Conservation (phyloP, 2,888 invertebrate species). For the Noctua comes region DNA sequence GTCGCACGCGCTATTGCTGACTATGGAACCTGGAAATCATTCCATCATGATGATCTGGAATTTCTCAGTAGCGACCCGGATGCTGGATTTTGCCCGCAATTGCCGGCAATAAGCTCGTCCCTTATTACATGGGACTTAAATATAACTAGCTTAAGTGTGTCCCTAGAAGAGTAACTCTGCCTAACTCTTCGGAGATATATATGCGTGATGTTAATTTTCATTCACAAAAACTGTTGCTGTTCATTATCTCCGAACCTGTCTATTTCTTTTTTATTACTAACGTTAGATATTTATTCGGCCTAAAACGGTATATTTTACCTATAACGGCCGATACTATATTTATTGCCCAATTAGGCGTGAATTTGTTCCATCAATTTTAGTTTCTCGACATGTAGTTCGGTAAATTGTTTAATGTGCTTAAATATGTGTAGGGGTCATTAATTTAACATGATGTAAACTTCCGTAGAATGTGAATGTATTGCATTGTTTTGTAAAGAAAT, state of each 20-base stretch:
- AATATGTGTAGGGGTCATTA: constrained; percentile 29
- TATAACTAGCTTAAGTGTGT: not conserved
- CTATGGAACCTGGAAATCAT: not conserved
- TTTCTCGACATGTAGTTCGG: constrained; percentile 33
- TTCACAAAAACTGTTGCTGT: constrained; percentile 6
- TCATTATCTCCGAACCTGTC: constrained; percentile 21
- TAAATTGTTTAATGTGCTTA: constrained; percentile 8
- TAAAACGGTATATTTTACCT: constrained; percentile 31
- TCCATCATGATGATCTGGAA: not conserved
- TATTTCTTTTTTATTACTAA: constrained; percentile 40
- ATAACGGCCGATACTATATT: constrained; percentile 46
- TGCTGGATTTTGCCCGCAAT: not conserved
- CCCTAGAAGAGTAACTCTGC: not conserved
- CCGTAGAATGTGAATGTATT: not conserved
- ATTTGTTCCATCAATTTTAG: constrained; percentile 55
- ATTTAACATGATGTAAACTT: constrained; percentile 3
- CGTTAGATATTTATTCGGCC: constrained; percentile 2
- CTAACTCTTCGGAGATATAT: not conserved
- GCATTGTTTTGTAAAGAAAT: not conserved
- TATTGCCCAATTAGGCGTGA: constrained; percentile 42
- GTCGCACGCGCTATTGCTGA: not conserved
- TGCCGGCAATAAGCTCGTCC: not conserved
- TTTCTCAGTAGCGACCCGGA: not conserved
- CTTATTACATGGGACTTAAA: not conserved
- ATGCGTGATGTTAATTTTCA: not conserved